Evolutionary conservation across 2,113 vertebrate genomes (phyloP).

Genomic region (Crocuta crocuta): DNA sequence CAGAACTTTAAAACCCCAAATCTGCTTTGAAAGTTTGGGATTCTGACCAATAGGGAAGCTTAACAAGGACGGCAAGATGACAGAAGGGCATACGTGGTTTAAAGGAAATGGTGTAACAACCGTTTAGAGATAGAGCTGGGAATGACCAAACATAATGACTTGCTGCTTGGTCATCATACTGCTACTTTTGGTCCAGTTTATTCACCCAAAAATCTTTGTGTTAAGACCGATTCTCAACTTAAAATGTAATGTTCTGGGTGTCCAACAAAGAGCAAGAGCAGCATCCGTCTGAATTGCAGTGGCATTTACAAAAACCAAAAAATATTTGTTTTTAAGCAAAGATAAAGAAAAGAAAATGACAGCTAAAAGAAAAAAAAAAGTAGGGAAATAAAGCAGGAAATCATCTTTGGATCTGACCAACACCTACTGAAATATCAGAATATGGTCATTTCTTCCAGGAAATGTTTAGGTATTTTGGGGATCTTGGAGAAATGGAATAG

Average conservation of each 20-base stretch:
- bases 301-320: not conserved
- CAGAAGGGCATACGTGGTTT: constrained; percentile 1
- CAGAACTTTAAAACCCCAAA: not conserved
- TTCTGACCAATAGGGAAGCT: not conserved
- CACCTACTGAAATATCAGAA: constrained; percentile 11
- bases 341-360: not conserved
- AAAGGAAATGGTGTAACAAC: not conserved
- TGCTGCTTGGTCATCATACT: not conserved
- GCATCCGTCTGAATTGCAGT: not conserved
- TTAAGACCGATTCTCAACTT: not conserved
- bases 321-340: not conserved
- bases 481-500: not conserved
- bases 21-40: not conserved
- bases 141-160: not conserved
- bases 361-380: not conserved
- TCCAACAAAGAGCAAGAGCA: not conserved
- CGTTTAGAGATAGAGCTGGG: not conserved
- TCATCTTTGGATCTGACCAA: not conserved
- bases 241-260: not conserved
- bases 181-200: not conserved
- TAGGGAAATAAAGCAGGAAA: constrained; percentile 31
- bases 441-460: not conserved
- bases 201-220: not conserved
- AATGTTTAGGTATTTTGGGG: not conserved
- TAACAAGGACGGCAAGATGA: not conserved